Conservation (phyloP, 1,140 invertebrate genomes). For the Drosophila sucinea region DNA sequence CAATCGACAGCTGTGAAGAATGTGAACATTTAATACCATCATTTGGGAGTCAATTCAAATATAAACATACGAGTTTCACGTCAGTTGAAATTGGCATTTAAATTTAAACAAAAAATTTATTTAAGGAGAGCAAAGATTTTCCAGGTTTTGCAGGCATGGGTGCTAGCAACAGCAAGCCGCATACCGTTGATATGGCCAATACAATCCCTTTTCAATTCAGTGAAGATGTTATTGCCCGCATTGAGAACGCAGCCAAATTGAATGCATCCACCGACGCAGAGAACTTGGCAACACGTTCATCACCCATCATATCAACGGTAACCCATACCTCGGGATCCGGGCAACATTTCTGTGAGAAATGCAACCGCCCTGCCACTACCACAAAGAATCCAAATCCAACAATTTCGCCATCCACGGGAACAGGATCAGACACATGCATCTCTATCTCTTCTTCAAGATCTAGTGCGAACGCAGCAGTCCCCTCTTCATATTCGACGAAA, state of each 20-base stretch:
- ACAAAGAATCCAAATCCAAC: not conserved
- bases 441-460: not conserved
- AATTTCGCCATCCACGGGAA: not conserved
- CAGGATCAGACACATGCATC: not conserved
- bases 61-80: not conserved
- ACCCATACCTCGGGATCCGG: too few relatives aligned
- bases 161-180: slow-evolving; percentile 60
- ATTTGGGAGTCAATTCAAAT: too few relatives aligned
- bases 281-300: not conserved
- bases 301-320: not conserved
- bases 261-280: not conserved
- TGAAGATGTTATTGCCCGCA: slow-evolving; percentile 56
- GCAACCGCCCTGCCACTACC: not conserved
- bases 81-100: slow-evolving; percentile 2
- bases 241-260: slow-evolving; percentile 38
- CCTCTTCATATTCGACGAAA: not conserved
- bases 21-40: too few relatives aligned
- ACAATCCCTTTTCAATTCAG: slow-evolving; percentile 54
- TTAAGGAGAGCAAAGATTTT: not conserved
- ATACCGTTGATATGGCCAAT: slow-evolving; percentile 62
- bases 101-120: slow-evolving; percentile 3
- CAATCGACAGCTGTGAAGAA: too few relatives aligned
- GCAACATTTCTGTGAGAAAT: slow-evolving; percentile 27
- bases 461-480: not conserved
- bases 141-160: slow-evolving; percentile 39